These are phyloP conservation scores for pig (Sus scrofa) DNA, from an alignment of 2,113 vertebrate genomes.

Conservation along the genomic window DNA sequence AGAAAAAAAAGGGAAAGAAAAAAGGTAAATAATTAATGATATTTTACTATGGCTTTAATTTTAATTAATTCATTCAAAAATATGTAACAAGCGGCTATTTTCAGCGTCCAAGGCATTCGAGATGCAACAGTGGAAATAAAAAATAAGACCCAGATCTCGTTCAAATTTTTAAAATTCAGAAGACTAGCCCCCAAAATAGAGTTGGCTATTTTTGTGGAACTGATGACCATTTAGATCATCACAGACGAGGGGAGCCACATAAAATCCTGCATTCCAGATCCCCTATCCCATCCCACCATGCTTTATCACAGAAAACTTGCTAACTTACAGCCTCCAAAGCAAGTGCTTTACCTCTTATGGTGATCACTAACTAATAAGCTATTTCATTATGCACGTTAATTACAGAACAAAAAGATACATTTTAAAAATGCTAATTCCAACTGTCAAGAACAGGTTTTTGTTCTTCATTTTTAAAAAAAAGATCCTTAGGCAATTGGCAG, in stretches of 20 bases:
- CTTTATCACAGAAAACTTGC: neutral
- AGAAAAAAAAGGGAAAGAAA: neutral
- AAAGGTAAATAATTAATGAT: conserved; percentile 20
- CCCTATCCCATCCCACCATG: no score
- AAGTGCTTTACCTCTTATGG: neutral
- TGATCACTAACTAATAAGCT: neutral
- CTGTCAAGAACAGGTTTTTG: neutral
- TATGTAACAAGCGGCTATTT: conserved; percentile 31
- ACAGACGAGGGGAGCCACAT: neutral
- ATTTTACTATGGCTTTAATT: conserved; percentile 9
- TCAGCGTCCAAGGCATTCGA: conserved; percentile 16
- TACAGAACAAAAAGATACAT: neutral
- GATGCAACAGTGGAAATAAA: neutral
- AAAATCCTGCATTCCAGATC: neutral
- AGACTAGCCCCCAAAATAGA: neutral
- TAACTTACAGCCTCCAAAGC: neutral
- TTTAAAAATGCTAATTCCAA: conserved; percentile 58
- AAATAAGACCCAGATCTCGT: neutral
- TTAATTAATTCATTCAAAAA: conserved; percentile 9
- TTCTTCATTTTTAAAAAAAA: conserved; percentile 21
- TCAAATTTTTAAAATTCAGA: neutral
- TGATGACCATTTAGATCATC: neutral
- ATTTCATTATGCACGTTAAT: neutral
- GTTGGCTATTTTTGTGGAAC: neutral
- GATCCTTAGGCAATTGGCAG: conserved; percentile 6